Evolutionary conservation across 2,113 vertebrate genomes (phyloP).

Genomic region (Crypturellus undulatus): DNA sequence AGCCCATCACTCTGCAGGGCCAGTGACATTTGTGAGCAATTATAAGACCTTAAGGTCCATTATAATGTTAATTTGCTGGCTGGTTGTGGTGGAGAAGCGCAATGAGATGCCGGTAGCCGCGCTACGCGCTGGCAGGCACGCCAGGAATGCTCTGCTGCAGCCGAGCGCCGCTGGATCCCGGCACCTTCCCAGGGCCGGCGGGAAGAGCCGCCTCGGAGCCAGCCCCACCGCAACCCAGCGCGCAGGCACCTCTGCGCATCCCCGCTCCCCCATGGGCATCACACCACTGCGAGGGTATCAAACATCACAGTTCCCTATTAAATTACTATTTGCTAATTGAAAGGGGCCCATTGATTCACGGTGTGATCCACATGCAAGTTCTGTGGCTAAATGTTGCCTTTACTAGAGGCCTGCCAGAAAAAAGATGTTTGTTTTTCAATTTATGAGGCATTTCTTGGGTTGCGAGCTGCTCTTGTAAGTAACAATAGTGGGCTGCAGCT

Average conservation of each 20-base stretch:
- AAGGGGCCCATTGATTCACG: neutral
- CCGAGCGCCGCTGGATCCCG: slow-evolving; percentile 35
- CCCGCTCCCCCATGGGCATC: rapidly evolving
- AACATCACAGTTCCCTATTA: neutral
- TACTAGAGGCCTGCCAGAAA: neutral
- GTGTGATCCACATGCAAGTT: neutral
- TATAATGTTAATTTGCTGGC: slow-evolving; percentile 86
- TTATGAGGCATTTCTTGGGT: neutral
- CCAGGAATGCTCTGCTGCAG: slow-evolving; percentile 78
- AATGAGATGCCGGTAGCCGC: slow-evolving; percentile 84
- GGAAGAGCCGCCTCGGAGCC: neutral
- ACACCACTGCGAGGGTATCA: neutral
- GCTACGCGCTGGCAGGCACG: slow-evolving; percentile 82
- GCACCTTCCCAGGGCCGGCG: neutral
- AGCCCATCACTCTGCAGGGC: neutral
- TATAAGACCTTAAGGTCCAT: slow-evolving; percentile 67
- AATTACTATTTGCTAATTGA: neutral
- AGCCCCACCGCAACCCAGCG: neutral
- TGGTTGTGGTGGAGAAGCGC: slow-evolving; percentile 84
- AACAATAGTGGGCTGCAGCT: neutral
- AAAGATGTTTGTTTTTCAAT: neutral
- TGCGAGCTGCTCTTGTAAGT: neutral
- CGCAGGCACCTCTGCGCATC: neutral
- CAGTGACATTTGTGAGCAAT: slow-evolving; percentile 48
- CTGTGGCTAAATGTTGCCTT: neutral